Conservation (phyloP, 2,113 vertebrate genomes). For the Nanorana parkeri region DNA sequence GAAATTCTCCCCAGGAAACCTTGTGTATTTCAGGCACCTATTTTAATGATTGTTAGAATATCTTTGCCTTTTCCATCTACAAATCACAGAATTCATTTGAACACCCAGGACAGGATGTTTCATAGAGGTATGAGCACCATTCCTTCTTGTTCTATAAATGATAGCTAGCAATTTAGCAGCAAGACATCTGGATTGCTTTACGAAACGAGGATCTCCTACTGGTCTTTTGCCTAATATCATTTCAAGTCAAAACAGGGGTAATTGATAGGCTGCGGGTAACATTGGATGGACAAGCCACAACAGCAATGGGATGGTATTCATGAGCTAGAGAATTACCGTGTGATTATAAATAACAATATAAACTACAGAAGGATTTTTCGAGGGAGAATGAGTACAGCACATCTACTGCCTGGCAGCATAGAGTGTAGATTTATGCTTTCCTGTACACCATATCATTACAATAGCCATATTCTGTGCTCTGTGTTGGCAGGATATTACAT, state of each 20-base stretch:
- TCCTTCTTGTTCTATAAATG: neutral
- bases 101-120: neutral
- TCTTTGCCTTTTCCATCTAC: neutral
- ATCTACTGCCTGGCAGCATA: neutral
- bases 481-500: neutral
- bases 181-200: constrained; percentile 7
- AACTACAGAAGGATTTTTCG: constrained; percentile 7
- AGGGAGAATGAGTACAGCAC: neutral
- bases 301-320: constrained; percentile 33
- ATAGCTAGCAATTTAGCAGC: constrained; percentile 21
- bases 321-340: constrained; percentile 23
- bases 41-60: too few species aligned
- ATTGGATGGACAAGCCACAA: neutral
- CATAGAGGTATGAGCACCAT: neutral
- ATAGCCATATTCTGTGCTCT: neutral
- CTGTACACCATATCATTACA: neutral
- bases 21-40: neutral
- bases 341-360: constrained; percentile 27
- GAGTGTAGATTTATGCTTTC: constrained; percentile 2
- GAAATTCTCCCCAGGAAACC: too few species aligned
- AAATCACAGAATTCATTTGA: neutral
- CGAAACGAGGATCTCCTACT: constrained; percentile 27
- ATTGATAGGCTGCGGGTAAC: constrained; percentile 26
- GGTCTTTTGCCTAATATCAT: constrained; percentile 31
- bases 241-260: constrained; percentile 28